Evolutionary conservation across 1,140 invertebrate genomes (phyloP).

Genomic region (Drosophila takahashii): DNA sequence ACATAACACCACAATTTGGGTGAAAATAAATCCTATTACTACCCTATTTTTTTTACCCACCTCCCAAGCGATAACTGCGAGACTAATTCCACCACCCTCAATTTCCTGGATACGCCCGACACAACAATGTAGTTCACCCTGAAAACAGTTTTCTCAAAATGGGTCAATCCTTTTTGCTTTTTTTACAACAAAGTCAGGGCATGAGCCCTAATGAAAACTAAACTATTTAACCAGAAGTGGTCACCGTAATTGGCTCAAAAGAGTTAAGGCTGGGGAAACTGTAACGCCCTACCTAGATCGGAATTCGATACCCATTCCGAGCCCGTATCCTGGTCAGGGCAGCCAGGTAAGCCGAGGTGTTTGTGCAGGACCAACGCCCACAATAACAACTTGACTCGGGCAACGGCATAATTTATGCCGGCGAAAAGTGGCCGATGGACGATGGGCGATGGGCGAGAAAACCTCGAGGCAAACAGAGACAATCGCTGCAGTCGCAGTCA

Average conservation of each 20-base stretch:
- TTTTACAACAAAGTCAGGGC: slow-evolving; percentile 66
- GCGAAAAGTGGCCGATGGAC: slow-evolving; percentile 45
- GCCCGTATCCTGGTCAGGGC: slow-evolving; percentile 1
- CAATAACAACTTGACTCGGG: slow-evolving; percentile 80
- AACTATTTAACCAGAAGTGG: slow-evolving; percentile 76
- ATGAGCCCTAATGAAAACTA: slow-evolving; percentile 49
- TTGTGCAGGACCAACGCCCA: slow-evolving; percentile 63
- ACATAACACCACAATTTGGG: too few species aligned
- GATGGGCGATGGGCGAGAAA: slow-evolving; percentile 40
- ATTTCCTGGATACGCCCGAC: slow-evolving; percentile 21
- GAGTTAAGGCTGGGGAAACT: slow-evolving; percentile 64
- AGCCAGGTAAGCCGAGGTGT: slow-evolving; percentile 37
- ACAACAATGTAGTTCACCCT: slow-evolving; percentile 23
- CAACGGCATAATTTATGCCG: slow-evolving; percentile 74
- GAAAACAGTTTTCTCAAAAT: neutral
- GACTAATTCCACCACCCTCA: neutral
- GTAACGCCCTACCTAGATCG: slow-evolving; percentile 43
- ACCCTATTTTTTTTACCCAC: neutral
- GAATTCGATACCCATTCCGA: neutral
- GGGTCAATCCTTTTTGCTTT: slow-evolving; percentile 15
- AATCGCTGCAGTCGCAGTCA: slow-evolving; percentile 43
- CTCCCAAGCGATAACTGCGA: neutral
- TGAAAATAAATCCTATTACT: neutral
- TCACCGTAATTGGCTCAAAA: slow-evolving; percentile 73
- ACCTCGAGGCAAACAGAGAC: slow-evolving; percentile 50